Conservation (phyloP, 2,113 vertebrate genomes). For the Caracal caracal region DNA sequence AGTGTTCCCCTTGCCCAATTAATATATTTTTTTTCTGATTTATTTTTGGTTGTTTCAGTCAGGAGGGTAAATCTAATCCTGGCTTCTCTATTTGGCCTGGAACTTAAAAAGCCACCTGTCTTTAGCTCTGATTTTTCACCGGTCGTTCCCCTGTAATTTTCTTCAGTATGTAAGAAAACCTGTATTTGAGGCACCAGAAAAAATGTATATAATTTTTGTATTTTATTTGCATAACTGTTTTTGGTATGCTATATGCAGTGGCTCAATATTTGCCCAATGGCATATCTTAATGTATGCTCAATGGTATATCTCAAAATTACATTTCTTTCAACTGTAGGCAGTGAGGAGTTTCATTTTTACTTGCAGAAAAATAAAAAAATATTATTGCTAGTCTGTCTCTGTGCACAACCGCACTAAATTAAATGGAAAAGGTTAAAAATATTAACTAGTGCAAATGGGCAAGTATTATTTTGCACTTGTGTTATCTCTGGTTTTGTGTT, state of each 20-base stretch:
- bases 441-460: not conserved
- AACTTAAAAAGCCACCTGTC: not conserved
- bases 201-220: not conserved
- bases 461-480: not conserved
- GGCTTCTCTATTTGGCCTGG: not conserved
- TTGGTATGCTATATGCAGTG: not conserved
- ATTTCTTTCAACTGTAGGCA: not conserved
- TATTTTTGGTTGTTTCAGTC: not conserved
- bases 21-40: not conserved
- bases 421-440: not conserved
- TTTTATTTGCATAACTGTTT: not conserved
- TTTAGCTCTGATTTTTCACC: not conserved
- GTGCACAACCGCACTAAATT: not conserved
- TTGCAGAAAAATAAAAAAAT: not conserved
- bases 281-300: not conserved
- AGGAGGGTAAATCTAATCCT: not conserved
- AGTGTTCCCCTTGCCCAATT: not conserved
- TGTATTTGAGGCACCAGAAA: not conserved
- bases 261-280: not conserved
- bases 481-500: not conserved
- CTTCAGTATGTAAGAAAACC: not conserved
- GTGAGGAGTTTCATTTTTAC: not conserved
- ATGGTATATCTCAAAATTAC: not conserved
- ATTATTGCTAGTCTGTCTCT: not conserved
- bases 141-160: not conserved